Evolutionary conservation across 2,797 vertebrate species (phyloP), one percentile per base, ranked within the genome.

Genomic region (Dermochelys coriacea): DNA sequence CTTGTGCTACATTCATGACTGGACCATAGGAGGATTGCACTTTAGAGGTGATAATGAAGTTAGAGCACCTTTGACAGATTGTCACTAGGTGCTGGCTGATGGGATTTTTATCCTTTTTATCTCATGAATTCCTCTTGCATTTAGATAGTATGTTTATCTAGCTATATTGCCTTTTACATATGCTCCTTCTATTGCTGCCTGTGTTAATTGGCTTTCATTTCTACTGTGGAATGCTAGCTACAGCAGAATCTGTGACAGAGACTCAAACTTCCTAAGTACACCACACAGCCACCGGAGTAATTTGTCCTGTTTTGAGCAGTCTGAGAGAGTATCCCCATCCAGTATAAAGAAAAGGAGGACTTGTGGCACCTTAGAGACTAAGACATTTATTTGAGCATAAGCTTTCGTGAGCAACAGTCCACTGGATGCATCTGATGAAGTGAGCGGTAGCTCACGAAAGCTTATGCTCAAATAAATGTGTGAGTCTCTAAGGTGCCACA

Each of bases 141-240:
- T 77, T 88, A 47, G 84, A 84, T 83, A 34, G 71, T 80, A 12
- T 87, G 79, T 94, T 90, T 92, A 84, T 94, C 94, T 88, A 89
- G 77, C 34, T 87, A 82, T 51, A 75, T 51, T 45, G 75, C 75
- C 54, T 59, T 90, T 92, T 84, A 52, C 93, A 84, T 59, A 19
- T 3, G 25, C 34, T 34, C 59, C 25, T 14, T 50, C 75, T 83
- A 10, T 80, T 68, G 71, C 51, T 7, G 82, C 37, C 84, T 77
- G 86, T 77, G 93, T 94, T 98, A 97, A 97, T 96, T 94, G 94
- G 95, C 79, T 52, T 57, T 18, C 1, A n/a, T 82, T 91, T 93
- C 84, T 54, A 23, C 2, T 0, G 19, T 12, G 82, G 81, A 96
- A 90, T 94, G 97, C 96, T 94, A 16, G 88, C 29, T 64, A 12